A percentile compares a stretch with the other conserved stretches of the same genome.
phyloP scores from a whole-genome alignment of 64 coral and sea anemone species.

The Cladopsammia gracilis region DNA sequence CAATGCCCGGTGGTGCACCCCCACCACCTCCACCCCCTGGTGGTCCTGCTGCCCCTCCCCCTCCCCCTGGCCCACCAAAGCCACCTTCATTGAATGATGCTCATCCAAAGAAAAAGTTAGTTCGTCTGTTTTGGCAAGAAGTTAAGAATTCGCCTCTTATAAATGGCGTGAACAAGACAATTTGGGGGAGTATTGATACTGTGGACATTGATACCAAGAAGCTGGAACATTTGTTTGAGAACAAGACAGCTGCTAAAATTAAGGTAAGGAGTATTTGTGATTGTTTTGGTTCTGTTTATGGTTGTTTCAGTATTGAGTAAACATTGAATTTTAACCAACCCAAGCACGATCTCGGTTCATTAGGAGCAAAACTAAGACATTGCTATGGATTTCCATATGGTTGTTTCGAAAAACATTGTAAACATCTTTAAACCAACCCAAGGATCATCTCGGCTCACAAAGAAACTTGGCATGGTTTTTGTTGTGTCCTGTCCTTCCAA shows the following conservation, averaged over 20 bases:
- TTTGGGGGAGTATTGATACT: constrained; percentile 97
- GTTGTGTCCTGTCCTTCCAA: too few species aligned
- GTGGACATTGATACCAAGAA: constrained; percentile 99
- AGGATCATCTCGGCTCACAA: too few species aligned
- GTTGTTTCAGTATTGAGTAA: not conserved
- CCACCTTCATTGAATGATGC: constrained; percentile 34
- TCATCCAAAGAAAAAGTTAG: constrained; percentile 92
- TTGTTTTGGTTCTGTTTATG: not conserved
- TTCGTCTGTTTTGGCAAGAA: constrained; percentile 98
- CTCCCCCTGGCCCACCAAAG: constrained; percentile 74
- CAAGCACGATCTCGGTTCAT: too few species aligned
- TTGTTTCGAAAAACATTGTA: too few species aligned
- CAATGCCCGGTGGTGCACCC: constrained; percentile 37
- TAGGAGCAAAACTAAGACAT: too few species aligned
- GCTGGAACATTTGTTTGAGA: constrained; percentile 99
- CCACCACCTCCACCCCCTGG: constrained; percentile 82
- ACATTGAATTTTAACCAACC: too few species aligned
- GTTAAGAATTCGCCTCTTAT: constrained; percentile 99
- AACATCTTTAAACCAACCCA: too few species aligned
- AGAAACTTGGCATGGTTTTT: too few species aligned
- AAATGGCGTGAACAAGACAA: constrained; percentile 98
- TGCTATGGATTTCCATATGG: too few species aligned
- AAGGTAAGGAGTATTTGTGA: constrained; percentile 62
- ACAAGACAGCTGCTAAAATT: constrained; percentile 87
- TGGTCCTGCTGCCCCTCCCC: constrained; percentile 65